Evolutionary conservation across 2,888 invertebrate genomes (phyloP), one percentile per base, ranked within the genome.

Genomic region (Drosophila fungiperda): DNA sequence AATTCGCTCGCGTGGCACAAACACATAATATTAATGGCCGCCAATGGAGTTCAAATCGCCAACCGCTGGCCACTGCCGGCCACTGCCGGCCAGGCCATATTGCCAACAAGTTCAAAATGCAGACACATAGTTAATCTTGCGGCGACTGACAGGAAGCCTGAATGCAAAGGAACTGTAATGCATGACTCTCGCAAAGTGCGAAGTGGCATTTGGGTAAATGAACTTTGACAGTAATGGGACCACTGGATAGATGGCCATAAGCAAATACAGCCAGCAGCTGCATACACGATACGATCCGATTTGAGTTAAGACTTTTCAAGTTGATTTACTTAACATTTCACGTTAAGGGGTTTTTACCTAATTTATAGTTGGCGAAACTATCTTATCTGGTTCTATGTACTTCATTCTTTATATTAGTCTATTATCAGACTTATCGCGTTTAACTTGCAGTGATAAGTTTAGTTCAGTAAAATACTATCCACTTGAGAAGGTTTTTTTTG

Each of bases 21-120:
- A 76, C 79, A 55, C 55, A 55, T 55, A 87, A 89, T 85, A 89
- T 89, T 86, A 86, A 89, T 86, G 85, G 90, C 85, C 77, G 88
- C 80, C 88, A 79, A 78, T 68, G 68, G 75, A 76, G 83, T 84
- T 89, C 84, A 87, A 68, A 57, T 80, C 65, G 29, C 29, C 29
- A 29, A 29, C 29, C 29, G 29, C 29, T 29, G 29, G 29, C 68
- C 71, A 54, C 50, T 15, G 11, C 23, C 26, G 64, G 20, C 17
- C n/a, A 40, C 36, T 48, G 45, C 23, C 26, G 64, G 17, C n/a
- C 23, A 36, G 29, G 36, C 36, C 45, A 45, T 45, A 45, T 45
- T 45, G 45, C 45, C 45, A 45, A 23, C 45, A 50, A 73, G 81
- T 76, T 73, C 77, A 77, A 82, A 61, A 42, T 11, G 32, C 42